Conservation (phyloP, 2,888 invertebrate species). For the Cephus pulcher region DNA sequence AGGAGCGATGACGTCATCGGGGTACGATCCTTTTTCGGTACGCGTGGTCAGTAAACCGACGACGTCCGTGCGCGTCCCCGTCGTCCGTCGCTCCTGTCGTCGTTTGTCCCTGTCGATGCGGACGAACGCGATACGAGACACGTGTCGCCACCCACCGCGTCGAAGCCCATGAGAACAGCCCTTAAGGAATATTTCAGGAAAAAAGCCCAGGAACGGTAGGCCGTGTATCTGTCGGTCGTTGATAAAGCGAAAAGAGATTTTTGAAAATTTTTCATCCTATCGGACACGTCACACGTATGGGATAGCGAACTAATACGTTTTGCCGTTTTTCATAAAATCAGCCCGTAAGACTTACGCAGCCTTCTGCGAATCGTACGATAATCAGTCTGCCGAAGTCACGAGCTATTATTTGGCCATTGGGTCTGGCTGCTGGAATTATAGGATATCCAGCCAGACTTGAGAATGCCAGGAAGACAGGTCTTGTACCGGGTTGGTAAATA, state of each 20-base stretch:
- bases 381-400: not conserved
- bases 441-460: not conserved
- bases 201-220: not conserved
- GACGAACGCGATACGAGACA: slow-evolving; percentile 19
- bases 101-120: not conserved
- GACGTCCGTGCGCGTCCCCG: slow-evolving; percentile 19
- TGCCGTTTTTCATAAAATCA: not conserved
- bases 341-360: not conserved
- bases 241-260: not conserved
- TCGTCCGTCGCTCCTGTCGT: not conserved
- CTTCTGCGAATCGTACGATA: not conserved
- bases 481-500: not conserved
- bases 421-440: not conserved
- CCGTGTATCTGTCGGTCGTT: not conserved
- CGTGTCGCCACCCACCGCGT: slow-evolving; percentile 8
- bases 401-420: not conserved
- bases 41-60: slow-evolving; percentile 36
- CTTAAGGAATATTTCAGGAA: not conserved
- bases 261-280: not conserved
- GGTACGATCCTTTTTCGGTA: slow-evolving; percentile 52
- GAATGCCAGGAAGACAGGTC: not conserved
- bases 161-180: not conserved
- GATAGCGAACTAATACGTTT: not conserved
- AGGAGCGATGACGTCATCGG: slow-evolving; percentile 49
- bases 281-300: not conserved